Base-by-base conservation (phyloP, 2,797 vertebrate species). In the Euphonia xanthogaster region DNA sequence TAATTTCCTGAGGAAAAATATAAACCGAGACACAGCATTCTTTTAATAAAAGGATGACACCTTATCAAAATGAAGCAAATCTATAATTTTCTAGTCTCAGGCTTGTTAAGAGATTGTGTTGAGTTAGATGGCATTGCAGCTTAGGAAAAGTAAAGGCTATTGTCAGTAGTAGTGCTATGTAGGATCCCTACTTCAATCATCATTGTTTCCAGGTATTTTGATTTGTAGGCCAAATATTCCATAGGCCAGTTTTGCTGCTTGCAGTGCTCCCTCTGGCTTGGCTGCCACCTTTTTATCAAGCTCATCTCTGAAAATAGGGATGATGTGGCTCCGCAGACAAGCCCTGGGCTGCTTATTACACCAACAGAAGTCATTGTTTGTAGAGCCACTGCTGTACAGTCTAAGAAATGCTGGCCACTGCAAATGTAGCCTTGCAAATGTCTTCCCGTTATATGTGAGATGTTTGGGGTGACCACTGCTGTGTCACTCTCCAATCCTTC, bases 1-100 rank as follows among this genome's bases (percentile, higher is more conserved):
- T 87, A 58, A 24, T 86, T 96, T 96, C 88, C 60, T 58, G 30
- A 88, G 30, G 35, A 71, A 92, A 91, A 93, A 73, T 81, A 48
- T 17, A 68, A 91, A 66, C 17, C 0, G 0, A 90, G 40, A 47
- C 17, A 61, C 40, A 71, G 30, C 25, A 61, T 17, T 74, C 88
- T 19, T 70, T 27, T 30, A 78, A 63, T 86, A 90, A 61, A 92
- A 58, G 58, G 65, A 84, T 20, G 30, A 70, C 13, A 44, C 27
- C 11, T 86, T 55, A 61, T 67, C 39, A 80, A 93, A 93, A 86
- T 44, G 42, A 94, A 83, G 1, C 6, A 62, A 73, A 77, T 6
- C 21, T 47, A 25, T 66, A 60, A 47, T 47, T 57, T 82, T 82
- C 28, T 74, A 14, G 16, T 74, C 27, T 80, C 39, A 54, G 16